These are phyloP conservation scores for Timandra comae DNA, from an alignment of 2,888 invertebrate genomes.

Conservation along the genomic window DNA sequence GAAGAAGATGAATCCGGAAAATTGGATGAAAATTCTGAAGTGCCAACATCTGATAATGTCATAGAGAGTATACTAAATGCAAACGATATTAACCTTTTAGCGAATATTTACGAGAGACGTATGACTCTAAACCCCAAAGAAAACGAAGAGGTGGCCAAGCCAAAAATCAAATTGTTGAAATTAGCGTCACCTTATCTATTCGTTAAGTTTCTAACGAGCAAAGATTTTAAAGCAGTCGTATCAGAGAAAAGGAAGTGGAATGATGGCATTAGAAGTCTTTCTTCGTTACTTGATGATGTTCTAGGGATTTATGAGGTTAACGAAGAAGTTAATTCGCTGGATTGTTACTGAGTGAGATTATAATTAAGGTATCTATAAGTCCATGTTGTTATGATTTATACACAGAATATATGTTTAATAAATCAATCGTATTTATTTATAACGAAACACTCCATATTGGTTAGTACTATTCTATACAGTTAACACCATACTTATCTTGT, in stretches of 20 bases:
- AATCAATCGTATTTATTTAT: too few relatives aligned
- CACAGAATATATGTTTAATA: too few relatives aligned
- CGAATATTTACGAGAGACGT: constrained; percentile 77
- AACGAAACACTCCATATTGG: too few relatives aligned
- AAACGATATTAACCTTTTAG: constrained; percentile 78
- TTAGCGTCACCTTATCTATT: constrained; percentile 76
- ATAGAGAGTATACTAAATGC: constrained; percentile 81
- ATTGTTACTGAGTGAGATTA: constrained; percentile 84
- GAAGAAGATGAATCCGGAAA: constrained; percentile 29
- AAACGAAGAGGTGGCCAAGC: constrained; percentile 30
- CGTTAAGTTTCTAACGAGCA: constrained; percentile 70
- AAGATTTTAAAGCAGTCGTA: constrained; percentile 78
- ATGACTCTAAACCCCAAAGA: constrained; percentile 44
- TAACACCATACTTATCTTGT: too few relatives aligned
- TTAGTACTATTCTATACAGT: too few relatives aligned
- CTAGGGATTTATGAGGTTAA: constrained; percentile 75
- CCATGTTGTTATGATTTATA: too few relatives aligned
- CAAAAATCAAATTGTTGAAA: constrained; percentile 42
- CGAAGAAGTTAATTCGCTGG: constrained; percentile 78
- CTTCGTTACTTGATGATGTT: constrained; percentile 85
- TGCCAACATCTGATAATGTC: constrained; percentile 62
- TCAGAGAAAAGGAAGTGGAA: constrained; percentile 81
- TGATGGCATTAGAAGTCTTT: constrained; percentile 80
- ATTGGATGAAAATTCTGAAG: constrained; percentile 21
- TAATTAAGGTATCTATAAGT: too few relatives aligned